Percentiles rank a stretch among this genome's conserved stretches.
Evolutionary conservation across 2,797 vertebrate genomes (phyloP).

Genomic region (Oreonectes daqikongensis): DNA sequence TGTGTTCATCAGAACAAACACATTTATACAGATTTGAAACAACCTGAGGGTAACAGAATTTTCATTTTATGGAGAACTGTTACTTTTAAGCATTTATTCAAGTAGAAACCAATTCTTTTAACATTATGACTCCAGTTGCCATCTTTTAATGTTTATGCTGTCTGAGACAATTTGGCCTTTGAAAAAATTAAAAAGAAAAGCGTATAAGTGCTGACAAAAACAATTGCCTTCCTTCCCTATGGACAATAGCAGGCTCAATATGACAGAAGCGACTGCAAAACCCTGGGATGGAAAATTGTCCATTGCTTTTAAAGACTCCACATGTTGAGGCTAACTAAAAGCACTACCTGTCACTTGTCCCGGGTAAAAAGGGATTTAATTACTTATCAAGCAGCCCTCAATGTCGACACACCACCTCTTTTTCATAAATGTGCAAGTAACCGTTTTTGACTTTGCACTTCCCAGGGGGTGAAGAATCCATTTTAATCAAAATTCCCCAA

Average conservation of each 20-base stretch:
- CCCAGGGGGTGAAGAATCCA: conserved; percentile 94
- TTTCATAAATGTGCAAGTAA: conserved; percentile 96
- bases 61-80: too few species aligned
- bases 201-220: conserved; percentile 48
- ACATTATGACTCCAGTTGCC: conserved; percentile 21
- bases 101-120: conserved; percentile 18
- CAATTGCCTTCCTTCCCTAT: conserved; percentile 62
- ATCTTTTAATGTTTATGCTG: conserved; percentile 29
- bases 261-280: conserved; percentile 78
- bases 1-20: too few species aligned
- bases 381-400: conserved; percentile 96
- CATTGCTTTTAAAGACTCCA: conserved; percentile 87
- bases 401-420: conserved; percentile 95
- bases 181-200: conserved; percentile 28
- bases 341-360: conserved; percentile 95
- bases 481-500: conserved; percentile 95
- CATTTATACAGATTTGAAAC: too few species aligned
- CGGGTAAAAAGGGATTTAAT: conserved; percentile 93
- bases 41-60: too few species aligned
- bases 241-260: conserved; percentile 74
- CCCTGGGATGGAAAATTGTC: conserved; percentile 82
- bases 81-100: too few species aligned
- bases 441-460: conserved; percentile 93
- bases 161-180: conserved; percentile 36
- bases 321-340: conserved; percentile 74